Percentiles rank a stretch among this genome's conserved stretches.
Evolutionary conservation across 1,140 invertebrate species (phyloP).

Genomic region (Drosophila ficusphila): DNA sequence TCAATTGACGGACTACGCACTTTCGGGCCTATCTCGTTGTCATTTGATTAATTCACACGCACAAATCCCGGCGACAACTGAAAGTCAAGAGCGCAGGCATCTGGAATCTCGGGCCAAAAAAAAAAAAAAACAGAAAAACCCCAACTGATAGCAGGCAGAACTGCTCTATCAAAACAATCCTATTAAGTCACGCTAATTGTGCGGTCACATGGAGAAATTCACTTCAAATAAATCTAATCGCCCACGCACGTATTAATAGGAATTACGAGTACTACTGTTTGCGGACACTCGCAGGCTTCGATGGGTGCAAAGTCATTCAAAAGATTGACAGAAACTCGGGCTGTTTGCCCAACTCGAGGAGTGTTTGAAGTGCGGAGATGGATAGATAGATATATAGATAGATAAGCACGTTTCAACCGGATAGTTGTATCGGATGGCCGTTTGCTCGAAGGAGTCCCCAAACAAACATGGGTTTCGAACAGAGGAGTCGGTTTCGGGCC

Average conservation of each 20-base stretch:
- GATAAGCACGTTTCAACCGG: not conserved
- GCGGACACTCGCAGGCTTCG: not conserved
- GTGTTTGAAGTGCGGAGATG: not conserved
- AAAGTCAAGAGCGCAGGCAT: conserved; percentile 28
- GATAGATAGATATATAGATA: too few species aligned
- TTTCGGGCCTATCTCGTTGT: conserved; percentile 31
- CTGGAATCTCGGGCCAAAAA: conserved; percentile 18
- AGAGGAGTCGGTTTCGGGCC: conserved; percentile 48
- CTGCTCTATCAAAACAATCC: conserved; percentile 65
- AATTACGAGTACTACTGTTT: not conserved
- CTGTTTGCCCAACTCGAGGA: not conserved
- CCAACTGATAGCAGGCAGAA: conserved; percentile 38
- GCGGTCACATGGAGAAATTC: conserved; percentile 8
- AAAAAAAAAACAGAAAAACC: conserved; percentile 7
- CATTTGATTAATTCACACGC: conserved; percentile 47
- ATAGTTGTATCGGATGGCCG: not conserved
- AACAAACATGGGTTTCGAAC: conserved; percentile 4
- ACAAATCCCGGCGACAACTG: conserved; percentile 27
- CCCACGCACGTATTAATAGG: conserved; percentile 31
- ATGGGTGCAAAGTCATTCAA: conserved; percentile 11
- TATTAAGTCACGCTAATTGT: conserved; percentile 38
- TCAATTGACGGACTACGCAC: conserved; percentile 47
- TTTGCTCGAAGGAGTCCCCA: not conserved
- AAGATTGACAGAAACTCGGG: not conserved
- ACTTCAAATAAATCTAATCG: conserved; percentile 54